These are phyloP conservation scores for Chelon labrosus DNA, from an alignment of 2,797 vertebrate genomes.

Conservation along the genomic window DNA sequence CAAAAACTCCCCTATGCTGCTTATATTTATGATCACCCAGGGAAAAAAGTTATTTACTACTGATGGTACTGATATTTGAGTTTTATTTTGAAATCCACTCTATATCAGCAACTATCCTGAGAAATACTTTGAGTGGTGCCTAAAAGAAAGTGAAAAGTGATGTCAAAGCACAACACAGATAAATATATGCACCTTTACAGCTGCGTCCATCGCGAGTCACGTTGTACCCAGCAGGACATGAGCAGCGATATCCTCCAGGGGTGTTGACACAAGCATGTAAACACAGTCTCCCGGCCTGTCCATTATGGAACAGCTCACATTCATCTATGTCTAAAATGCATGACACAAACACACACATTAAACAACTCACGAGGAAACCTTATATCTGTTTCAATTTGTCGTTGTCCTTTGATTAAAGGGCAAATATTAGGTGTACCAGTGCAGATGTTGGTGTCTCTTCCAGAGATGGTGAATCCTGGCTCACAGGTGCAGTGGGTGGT, in stretches of 20 bases:
- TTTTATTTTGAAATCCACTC: background rate
- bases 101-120: background rate
- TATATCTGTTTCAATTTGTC: background rate
- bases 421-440: conserved; percentile 67
- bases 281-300: conserved; percentile 86
- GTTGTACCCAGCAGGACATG: conserved; percentile 88
- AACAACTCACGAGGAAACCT: background rate
- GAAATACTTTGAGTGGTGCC: background rate
- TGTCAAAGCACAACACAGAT: background rate
- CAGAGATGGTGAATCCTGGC: conserved; percentile 84
- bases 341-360: conserved; percentile 31
- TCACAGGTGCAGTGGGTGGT: conserved; percentile 88
- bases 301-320: conserved; percentile 90
- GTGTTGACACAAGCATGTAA: conserved; percentile 90
- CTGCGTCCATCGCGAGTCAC: conserved; percentile 82
- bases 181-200: conserved; percentile 86
- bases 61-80: background rate
- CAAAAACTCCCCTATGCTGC: background rate
- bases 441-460: conserved; percentile 82
- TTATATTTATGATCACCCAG: background rate
- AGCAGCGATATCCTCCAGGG: conserved; percentile 89
- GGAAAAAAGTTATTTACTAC: background rate
- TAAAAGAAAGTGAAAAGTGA: background rate
- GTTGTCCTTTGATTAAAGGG: background rate
- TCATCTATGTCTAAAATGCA: conserved; percentile 89